These are phyloP conservation scores for Turnix velox DNA, from an alignment of 2,113 vertebrate species.

Conservation along the genomic window DNA sequence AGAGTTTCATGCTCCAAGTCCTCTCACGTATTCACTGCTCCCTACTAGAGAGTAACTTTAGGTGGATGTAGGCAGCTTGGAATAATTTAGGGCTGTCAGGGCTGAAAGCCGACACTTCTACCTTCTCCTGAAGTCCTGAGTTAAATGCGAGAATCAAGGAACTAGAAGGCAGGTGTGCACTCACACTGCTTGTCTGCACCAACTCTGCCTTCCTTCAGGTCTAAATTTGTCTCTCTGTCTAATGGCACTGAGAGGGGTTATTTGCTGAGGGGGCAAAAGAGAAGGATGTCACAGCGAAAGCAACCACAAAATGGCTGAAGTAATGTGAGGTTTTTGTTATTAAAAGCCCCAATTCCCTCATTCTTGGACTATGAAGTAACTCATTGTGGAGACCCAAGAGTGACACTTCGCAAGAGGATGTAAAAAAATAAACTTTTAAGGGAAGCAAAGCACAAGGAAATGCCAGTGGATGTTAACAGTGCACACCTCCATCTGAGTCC, in stretches of 20 bases:
- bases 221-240: background rate
- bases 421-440: background rate
- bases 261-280: background rate
- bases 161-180: background rate
- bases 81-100: background rate
- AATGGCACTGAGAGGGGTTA: rapidly evolving
- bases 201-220: background rate
- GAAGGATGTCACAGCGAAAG: background rate
- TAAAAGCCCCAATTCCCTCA: background rate
- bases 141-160: background rate
- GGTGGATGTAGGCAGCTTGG: background rate
- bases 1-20: background rate
- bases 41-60: background rate
- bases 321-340: background rate
- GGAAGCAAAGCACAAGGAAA: background rate
- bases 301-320: background rate
- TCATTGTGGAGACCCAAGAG: background rate
- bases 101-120: background rate
- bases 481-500: background rate
- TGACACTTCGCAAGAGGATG: background rate
- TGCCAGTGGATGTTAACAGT: background rate
- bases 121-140: background rate
- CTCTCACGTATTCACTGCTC: rapidly evolving
- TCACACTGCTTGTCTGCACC: background rate
- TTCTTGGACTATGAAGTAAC: background rate